A percentile compares a stretch with the other conserved stretches of the same genome.
These are phyloP conservation scores for Crypturellus undulatus DNA, from an alignment of 2,113 vertebrate species.

Conservation along the genomic window DNA sequence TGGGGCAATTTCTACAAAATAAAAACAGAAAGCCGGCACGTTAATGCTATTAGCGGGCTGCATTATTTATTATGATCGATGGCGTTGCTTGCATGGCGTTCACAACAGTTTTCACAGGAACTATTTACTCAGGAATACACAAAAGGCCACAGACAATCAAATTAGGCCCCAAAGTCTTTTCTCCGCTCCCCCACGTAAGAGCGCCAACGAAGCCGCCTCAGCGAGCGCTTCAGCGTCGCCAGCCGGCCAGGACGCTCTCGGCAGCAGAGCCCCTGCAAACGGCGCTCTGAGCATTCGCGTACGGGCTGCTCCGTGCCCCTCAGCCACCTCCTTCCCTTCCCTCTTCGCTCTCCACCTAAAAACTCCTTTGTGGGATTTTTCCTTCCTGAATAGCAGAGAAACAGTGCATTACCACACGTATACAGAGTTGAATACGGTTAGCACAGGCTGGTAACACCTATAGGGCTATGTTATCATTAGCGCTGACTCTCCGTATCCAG, in stretches of 20 bases:
- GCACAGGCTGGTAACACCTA: neutral
- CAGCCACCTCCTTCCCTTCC: neutral
- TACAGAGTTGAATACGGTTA: neutral
- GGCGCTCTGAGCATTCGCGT: slow-evolving; percentile 39
- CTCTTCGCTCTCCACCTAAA: slow-evolving; percentile 16
- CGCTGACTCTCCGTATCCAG: neutral
- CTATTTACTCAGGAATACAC: slow-evolving; percentile 35
- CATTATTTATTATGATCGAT: slow-evolving; percentile 49
- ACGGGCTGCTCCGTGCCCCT: neutral
- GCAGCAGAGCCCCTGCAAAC: slow-evolving; percentile 40
- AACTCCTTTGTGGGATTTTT: neutral
- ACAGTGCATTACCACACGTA: neutral
- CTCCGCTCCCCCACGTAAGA: neutral
- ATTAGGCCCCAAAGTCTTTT: slow-evolving; percentile 57
- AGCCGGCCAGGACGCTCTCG: slow-evolving; percentile 45
- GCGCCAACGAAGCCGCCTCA: slow-evolving; percentile 53
- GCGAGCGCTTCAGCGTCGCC: neutral
- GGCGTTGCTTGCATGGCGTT: slow-evolving; percentile 1
- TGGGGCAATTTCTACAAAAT: slow-evolving; percentile 96
- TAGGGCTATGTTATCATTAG: neutral
- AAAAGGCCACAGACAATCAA: slow-evolving; percentile 45
- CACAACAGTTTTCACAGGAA: slow-evolving; percentile 53
- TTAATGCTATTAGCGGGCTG: slow-evolving; percentile 83
- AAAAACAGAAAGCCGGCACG: slow-evolving; percentile 79
- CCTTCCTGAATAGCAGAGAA: neutral